A percentile compares a stretch with the other conserved stretches of the same genome.
Evolutionary conservation across 92 coral and sea anemone species (phyloP).

Genomic region (Ricordea florida): DNA sequence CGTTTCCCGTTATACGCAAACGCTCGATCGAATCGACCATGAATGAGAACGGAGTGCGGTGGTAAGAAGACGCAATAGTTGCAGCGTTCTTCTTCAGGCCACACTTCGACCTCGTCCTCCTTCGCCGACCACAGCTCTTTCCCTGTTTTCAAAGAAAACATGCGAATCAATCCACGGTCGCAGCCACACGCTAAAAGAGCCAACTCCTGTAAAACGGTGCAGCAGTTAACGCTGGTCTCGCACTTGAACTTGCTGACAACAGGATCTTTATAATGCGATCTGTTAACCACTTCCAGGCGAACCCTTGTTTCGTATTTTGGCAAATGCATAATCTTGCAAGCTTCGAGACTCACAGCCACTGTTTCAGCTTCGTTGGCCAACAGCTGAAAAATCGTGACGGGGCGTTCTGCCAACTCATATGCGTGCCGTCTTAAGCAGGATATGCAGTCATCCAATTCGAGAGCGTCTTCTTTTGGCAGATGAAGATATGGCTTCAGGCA

Average conservation of each 20-base stretch:
- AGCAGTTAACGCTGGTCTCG: constrained; percentile 36
- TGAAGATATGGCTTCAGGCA: constrained; percentile 10
- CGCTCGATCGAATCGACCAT: constrained; percentile 53
- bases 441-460: constrained; percentile 45
- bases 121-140: constrained; percentile 34
- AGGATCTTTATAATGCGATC: constrained; percentile 38
- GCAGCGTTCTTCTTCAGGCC: constrained; percentile 53
- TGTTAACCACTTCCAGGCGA: constrained; percentile 40
- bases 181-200: constrained; percentile 57
- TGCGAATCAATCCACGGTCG: constrained; percentile 25
- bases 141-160: constrained; percentile 69
- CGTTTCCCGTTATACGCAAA: not conserved
- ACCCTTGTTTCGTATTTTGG: constrained; percentile 28
- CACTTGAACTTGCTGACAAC: constrained; percentile 40
- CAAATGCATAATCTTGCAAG: constrained; percentile 8
- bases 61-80: constrained; percentile 59
- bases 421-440: constrained; percentile 44
- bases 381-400: constrained; percentile 41
- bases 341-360: constrained; percentile 26
- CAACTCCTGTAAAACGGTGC: constrained; percentile 33
- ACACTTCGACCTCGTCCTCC: constrained; percentile 25
- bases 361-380: constrained; percentile 53
- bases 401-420: constrained; percentile 14
- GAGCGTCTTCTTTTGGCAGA: constrained; percentile 1
- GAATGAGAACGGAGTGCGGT: constrained; percentile 14